Conservation (phyloP, 1,140 invertebrate genomes). For the Sitobion miscanthi region DNA sequence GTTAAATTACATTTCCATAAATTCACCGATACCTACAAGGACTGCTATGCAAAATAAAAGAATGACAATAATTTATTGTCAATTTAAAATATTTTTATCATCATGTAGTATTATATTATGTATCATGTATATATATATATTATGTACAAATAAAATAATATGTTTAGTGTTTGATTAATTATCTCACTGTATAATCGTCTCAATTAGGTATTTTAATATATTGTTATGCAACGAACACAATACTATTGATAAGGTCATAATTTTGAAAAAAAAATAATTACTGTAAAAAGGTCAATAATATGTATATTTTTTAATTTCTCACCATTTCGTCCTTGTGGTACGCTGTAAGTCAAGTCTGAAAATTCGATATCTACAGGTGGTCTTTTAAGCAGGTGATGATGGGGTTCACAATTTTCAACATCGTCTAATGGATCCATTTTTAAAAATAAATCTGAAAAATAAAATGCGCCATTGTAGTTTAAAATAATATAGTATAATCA, state of each 20-base stretch:
- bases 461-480: neutral
- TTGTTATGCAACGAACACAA: neutral
- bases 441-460: slow-evolving; percentile 37
- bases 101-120: neutral
- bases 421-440: slow-evolving; percentile 34
- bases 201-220: neutral
- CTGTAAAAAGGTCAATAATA: neutral
- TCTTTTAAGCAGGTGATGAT: slow-evolving; percentile 73
- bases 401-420: slow-evolving; percentile 35
- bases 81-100: neutral
- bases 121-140: neutral
- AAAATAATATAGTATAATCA: neutral
- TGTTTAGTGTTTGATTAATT: neutral
- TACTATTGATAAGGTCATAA: slow-evolving; percentile 8
- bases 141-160: neutral
- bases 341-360: slow-evolving; percentile 81
- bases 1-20: neutral
- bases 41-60: neutral
- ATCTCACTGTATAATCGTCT: neutral
- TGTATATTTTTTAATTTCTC: slow-evolving; percentile 37
- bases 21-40: neutral
- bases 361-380: slow-evolving; percentile 89
- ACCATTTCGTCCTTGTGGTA: slow-evolving; percentile 76
- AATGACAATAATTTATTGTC: neutral
- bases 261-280: neutral